Base-by-base conservation (phyloP, 2,113 vertebrate genomes). In the Esox niger region DNA sequence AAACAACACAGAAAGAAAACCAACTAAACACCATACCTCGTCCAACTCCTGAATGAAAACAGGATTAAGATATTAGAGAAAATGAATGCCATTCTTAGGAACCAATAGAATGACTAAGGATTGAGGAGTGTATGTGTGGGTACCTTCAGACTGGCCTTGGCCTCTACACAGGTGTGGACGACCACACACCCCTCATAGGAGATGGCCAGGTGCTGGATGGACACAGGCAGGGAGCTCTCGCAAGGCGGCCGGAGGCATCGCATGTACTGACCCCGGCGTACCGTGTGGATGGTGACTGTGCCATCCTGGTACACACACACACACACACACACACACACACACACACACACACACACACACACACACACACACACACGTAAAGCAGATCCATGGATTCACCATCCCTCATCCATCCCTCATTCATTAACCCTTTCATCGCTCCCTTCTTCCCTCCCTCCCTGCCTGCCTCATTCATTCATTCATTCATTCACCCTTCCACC, bases 121-220 rank as follows among this genome's bases (percentile, higher is more conserved):
- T 29, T 49, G 25, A 31, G n/a, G 49, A 43, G 49, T 23, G 21
- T 56, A 23, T 64, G 27, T 20, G 21, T 10, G 4, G 2, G 43
- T 87, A 99, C 97, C 95, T 99, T 97, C 8, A 96, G 90, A 7
- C 92, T 92, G 26, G 95, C 91, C 72, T 96, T 98, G 82, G 94
- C 95, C 87, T 97, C 95, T 63, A 92, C 70, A 57, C 94, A 95
- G 75, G 94, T 96, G 80, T 96, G 94, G 47, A 98, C 88, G 43
- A 98, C 91, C 66, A 95, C 86, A 79, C 97, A 95, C 64, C 97
- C 95, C 89, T 98, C 97, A 93, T 91, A 97, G 60, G 96, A 98
- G 70, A 99, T 68, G 30, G 95, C 93, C 82, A 99, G 86, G 68
- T 92, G 94, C 31, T 93, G 94, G 88, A 99, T 87, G 35, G 92